Conservation (phyloP, 2,797 vertebrate genomes). For the Hybognathus amarus region DNA sequence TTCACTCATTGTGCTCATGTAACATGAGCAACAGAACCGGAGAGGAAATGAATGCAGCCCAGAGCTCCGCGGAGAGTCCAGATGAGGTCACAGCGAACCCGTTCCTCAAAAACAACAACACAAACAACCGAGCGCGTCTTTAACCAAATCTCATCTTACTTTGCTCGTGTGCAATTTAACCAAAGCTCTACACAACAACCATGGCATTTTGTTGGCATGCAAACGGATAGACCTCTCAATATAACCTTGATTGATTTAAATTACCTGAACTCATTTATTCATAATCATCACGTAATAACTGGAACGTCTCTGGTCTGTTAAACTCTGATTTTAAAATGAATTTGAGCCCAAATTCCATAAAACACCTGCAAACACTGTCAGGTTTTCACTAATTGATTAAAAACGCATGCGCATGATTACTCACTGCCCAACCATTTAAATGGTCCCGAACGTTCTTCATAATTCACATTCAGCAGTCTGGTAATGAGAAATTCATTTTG, state of each 20-base stretch:
- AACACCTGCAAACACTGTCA: background rate
- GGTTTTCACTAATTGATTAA: constrained; percentile 12
- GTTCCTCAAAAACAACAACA: background rate
- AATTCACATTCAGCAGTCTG: constrained; percentile 43
- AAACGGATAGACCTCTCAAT: background rate
- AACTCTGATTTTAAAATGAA: background rate
- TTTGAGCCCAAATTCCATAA: constrained; percentile 3
- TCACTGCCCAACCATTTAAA: constrained; percentile 22
- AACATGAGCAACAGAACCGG: constrained; percentile 13
- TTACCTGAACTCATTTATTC: background rate
- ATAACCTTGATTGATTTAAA: background rate
- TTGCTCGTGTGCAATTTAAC: background rate
- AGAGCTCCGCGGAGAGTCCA: constrained; percentile 2
- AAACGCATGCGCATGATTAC: constrained; percentile 25
- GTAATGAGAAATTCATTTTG: constrained; percentile 53
- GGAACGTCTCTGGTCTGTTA: background rate
- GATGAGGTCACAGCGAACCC: constrained; percentile 15
- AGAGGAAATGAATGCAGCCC: constrained; percentile 26
- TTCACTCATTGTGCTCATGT: constrained; percentile 36
- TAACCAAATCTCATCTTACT: background rate
- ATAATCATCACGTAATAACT: background rate
- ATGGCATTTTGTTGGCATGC: background rate
- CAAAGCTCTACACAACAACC: background rate
- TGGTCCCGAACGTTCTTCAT: constrained; percentile 34
- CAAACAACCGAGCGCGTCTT: background rate